Evolutionary conservation across 1,140 invertebrate genomes (phyloP).

Genomic region (Aradophagus sp.): DNA sequence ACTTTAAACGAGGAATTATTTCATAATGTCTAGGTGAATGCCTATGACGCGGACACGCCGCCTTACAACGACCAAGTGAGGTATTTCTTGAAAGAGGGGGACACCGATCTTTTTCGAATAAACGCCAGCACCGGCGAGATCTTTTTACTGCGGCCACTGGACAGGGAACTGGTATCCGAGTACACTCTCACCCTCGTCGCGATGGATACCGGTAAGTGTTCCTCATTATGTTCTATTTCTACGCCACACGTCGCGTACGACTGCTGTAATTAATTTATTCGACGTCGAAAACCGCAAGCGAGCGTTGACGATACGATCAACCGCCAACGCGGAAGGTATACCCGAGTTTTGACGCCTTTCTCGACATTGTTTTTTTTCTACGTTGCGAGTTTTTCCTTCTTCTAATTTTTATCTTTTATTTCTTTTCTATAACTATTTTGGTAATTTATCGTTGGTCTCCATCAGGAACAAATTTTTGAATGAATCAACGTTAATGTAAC

Average conservation of each 20-base stretch:
- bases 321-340: slow-evolving; percentile 55
- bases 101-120: slow-evolving; percentile 90
- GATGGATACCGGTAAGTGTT: slow-evolving; percentile 91
- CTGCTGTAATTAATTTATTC: slow-evolving; percentile 57
- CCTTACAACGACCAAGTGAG: slow-evolving; percentile 91
- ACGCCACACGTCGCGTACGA: slow-evolving; percentile 6
- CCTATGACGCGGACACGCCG: slow-evolving; percentile 92
- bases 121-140: slow-evolving; percentile 93
- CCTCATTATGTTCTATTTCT: slow-evolving; percentile 48
- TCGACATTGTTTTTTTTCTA: slow-evolving; percentile 5
- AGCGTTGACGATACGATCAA: slow-evolving; percentile 49
- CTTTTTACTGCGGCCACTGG: slow-evolving; percentile 85
- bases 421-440: too few relatives aligned
- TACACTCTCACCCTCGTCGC: slow-evolving; percentile 90
- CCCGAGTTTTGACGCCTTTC: slow-evolving; percentile 45
- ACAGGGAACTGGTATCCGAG: slow-evolving; percentile 87
- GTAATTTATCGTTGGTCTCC: too few relatives aligned
- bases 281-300: slow-evolving; percentile 49
- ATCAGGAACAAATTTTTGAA: too few relatives aligned
- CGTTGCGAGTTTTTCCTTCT: too few relatives aligned
- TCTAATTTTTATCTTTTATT: too few relatives aligned
- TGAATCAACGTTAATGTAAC: too few relatives aligned
- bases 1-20: slow-evolving; percentile 46
- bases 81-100: slow-evolving; percentile 94
- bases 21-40: slow-evolving; percentile 78